Percentiles rank a stretch among this genome's conserved stretches.
These are phyloP conservation scores for Nesometra sesokonis DNA, from an alignment of 35 echinoderm and acorn worm species.

Conservation along the genomic window DNA sequence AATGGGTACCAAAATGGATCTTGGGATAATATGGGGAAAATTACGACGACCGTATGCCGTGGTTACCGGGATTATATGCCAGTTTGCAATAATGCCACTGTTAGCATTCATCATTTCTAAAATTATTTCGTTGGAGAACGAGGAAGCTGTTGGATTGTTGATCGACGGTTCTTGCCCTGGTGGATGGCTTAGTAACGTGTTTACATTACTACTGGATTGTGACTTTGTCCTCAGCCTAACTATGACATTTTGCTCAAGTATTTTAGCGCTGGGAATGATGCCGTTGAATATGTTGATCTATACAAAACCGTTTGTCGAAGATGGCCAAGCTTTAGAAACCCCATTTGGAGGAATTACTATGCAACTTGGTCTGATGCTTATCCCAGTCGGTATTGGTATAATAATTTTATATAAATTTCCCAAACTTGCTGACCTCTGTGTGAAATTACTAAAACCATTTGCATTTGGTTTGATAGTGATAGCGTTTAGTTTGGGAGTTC, in stretches of 20 bases:
- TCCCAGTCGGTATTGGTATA: constrained; percentile 45
- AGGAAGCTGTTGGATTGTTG: constrained; percentile 22
- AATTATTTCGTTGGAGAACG: constrained; percentile 19
- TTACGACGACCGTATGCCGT: constrained; percentile 51
- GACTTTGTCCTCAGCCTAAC: constrained; percentile 38
- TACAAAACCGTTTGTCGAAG: neutral
- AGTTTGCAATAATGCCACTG: constrained; percentile 58
- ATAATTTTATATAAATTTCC: neutral
- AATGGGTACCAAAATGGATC: constrained; percentile 60
- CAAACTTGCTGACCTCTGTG: constrained; percentile 14
- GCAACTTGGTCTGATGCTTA: constrained; percentile 24
- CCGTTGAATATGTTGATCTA: constrained; percentile 44
- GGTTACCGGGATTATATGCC: constrained; percentile 41
- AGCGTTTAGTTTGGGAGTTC: constrained; percentile 25
- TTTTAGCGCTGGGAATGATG: constrained; percentile 35
- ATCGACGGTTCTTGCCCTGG: constrained; percentile 35
- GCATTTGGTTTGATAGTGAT: constrained; percentile 31
- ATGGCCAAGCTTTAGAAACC: constrained; percentile 1
- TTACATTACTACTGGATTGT: constrained; percentile 22
- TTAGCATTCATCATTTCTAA: constrained; percentile 39
- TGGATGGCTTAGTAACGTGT: constrained; percentile 40
- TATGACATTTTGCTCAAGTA: constrained; percentile 33
- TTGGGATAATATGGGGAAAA: constrained; percentile 47
- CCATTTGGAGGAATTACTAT: constrained; percentile 19
- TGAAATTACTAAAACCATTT: constrained; percentile 26